Conservation (phyloP, 2,113 vertebrate species). For the Ammospiza nelsoni region DNA sequence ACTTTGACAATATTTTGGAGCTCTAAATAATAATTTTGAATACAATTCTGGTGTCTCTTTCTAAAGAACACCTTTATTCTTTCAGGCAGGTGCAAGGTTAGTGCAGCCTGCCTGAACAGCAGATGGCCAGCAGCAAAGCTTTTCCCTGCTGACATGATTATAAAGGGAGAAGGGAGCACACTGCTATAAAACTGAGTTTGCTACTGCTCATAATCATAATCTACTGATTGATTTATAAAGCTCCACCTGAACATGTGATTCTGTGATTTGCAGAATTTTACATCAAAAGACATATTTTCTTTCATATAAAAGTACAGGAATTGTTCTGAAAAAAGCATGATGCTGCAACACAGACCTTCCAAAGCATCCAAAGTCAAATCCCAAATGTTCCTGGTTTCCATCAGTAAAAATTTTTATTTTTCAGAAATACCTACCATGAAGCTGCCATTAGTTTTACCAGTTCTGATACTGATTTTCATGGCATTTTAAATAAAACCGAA, state of each 20-base stretch:
- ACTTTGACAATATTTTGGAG: not conserved
- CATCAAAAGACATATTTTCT: not conserved
- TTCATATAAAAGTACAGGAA: rapidly evolving
- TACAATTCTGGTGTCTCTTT: not conserved
- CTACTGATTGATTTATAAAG: not conserved
- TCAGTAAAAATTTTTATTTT: not conserved
- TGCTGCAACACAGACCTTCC: not conserved
- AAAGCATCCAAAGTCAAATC: not conserved
- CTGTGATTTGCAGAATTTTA: not conserved
- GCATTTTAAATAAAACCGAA: not conserved
- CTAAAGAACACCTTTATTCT: not conserved
- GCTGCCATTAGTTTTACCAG: not conserved
- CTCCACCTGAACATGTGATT: not conserved
- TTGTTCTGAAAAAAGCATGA: not conserved
- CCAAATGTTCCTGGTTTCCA: not conserved
- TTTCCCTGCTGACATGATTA: not conserved
- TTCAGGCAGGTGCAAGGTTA: not conserved
- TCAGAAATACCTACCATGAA: not conserved
- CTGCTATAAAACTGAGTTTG: not conserved
- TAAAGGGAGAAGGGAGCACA: not conserved
- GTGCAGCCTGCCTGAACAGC: not conserved
- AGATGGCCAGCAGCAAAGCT: not conserved
- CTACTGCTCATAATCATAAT: not conserved
- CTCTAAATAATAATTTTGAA: not conserved
- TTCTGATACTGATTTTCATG: not conserved